Evolutionary conservation across 2,113 vertebrate species (phyloP).

Genomic region (Mungos mungo): DNA sequence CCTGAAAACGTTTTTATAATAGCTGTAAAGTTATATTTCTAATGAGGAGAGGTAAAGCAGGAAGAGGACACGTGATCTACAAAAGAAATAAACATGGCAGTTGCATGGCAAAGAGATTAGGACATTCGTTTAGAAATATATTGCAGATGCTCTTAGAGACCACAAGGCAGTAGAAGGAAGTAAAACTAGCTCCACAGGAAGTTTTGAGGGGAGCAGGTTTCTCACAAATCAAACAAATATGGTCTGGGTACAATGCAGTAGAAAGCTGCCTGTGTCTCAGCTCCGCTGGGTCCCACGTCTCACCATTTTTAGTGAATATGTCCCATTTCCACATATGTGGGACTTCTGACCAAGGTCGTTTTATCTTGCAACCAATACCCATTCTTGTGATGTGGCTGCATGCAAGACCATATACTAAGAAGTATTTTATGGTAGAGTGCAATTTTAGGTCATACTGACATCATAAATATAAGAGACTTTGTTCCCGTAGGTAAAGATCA

Average conservation of each 20-base stretch:
- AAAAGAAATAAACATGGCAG: neutral
- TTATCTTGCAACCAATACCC: neutral
- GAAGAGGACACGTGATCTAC: neutral
- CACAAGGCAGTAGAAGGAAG: neutral
- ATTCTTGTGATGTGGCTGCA: neutral
- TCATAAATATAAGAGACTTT: neutral
- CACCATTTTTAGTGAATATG: neutral
- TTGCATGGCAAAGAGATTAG: neutral
- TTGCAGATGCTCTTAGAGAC: neutral
- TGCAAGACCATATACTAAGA: neutral
- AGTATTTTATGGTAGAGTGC: constrained; percentile 18
- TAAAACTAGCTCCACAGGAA: neutral
- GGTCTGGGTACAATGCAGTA: accelerated
- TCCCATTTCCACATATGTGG: neutral
- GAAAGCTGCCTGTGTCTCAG: neutral
- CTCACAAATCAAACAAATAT: accelerated
- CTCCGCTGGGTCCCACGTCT: accelerated
- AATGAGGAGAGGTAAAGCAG: neutral
- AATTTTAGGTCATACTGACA: constrained; percentile 21
- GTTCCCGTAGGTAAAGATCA: neutral
- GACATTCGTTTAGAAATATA: neutral
- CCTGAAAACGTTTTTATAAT: neutral
- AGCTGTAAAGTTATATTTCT: neutral
- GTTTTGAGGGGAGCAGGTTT: neutral
- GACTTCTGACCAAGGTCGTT: neutral